These are phyloP conservation scores for Mythimna impura DNA, from an alignment of 2,888 invertebrate genomes.

Conservation along the genomic window DNA sequence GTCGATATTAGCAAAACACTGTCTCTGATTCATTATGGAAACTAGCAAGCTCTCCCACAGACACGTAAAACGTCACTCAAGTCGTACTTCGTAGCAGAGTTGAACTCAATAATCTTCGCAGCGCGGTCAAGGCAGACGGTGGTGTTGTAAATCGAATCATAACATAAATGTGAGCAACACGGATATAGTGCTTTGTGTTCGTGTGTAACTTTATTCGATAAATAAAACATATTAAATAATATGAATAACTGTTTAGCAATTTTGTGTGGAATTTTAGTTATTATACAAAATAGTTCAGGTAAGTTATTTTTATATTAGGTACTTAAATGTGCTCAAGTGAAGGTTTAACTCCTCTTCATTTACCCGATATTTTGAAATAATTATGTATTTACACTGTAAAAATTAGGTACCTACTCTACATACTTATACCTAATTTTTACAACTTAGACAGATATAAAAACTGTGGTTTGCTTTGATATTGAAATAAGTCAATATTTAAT, in stretches of 20 bases:
- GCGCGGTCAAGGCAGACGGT: constrained; percentile 59
- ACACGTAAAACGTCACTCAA: constrained; percentile 10
- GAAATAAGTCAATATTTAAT: constrained; percentile 13
- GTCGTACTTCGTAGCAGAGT: constrained; percentile 28
- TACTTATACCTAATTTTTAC: too few species aligned
- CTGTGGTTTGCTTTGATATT: background rate
- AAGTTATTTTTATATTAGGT: constrained; percentile 34
- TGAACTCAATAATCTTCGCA: constrained; percentile 54
- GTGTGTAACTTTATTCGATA: background rate
- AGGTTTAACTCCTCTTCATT: background rate
- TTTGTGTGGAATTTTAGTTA: constrained; percentile 56
- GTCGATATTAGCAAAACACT: constrained; percentile 25
- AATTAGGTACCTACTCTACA: too few species aligned
- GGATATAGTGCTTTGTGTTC: constrained; percentile 38
- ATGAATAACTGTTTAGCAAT: constrained; percentile 55
- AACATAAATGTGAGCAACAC: constrained; percentile 41
- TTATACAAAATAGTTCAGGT: constrained; percentile 55
- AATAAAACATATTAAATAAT: constrained; percentile 7
- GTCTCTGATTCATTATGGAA: constrained; percentile 14
- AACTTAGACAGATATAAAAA: too few species aligned
- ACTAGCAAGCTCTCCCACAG: constrained; percentile 4
- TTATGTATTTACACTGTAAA: too few species aligned
- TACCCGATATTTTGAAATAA: background rate
- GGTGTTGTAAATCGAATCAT: constrained; percentile 33
- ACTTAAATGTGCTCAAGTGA: background rate